Percentiles rank a stretch among this genome's conserved stretches.
Evolutionary conservation across 1,140 invertebrate species (phyloP).

Genomic region (Drosophila sp.): DNA sequence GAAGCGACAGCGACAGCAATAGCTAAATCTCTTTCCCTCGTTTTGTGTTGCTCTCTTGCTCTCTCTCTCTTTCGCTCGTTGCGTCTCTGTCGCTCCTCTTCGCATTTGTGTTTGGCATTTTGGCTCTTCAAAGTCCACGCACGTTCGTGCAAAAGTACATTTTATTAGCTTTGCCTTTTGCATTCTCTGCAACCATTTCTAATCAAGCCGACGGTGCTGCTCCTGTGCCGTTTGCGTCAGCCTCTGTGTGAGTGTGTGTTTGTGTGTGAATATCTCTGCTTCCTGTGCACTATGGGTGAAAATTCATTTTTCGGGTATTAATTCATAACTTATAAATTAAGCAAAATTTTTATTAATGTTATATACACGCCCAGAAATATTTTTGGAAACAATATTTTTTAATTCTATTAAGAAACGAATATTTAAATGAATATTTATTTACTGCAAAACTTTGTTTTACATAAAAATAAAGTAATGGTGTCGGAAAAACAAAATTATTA

Average conservation of each 20-base stretch:
- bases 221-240: neutral
- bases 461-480: too few species aligned
- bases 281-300: neutral
- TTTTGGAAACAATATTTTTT: too few species aligned
- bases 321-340: too few species aligned
- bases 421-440: too few species aligned
- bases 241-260: too few species aligned
- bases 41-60: neutral
- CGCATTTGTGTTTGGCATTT: constrained; percentile 11
- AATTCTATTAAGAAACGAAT: too few species aligned
- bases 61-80: constrained; percentile 10
- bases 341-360: too few species aligned
- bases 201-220: constrained; percentile 11
- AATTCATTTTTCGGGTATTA: too few species aligned
- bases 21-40: neutral
- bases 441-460: too few species aligned
- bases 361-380: too few species aligned
- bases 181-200: constrained; percentile 25
- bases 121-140: constrained; percentile 54
- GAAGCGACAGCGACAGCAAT: constrained; percentile 29
- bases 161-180: constrained; percentile 74
- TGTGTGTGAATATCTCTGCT: too few species aligned
- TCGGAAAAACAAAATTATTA: too few species aligned
- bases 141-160: constrained; percentile 77
- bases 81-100: neutral